phyloP scores from a whole-genome alignment of 2,113 vertebrate genomes.

The Xenopus laevis region DNA sequence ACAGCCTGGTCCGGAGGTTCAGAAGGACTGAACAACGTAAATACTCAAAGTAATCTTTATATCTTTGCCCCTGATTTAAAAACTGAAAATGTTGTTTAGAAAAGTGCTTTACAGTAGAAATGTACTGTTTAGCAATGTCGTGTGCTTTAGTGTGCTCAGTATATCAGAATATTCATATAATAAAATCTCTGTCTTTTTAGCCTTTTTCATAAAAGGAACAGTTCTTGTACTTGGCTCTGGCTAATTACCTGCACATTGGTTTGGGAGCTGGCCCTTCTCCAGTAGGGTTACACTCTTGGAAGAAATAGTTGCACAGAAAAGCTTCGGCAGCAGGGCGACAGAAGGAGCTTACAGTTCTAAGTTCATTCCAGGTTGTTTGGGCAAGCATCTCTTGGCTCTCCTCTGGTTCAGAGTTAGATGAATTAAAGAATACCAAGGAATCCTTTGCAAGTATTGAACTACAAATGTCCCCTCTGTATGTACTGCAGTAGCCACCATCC shows the following conservation, averaged over 20 bases:
- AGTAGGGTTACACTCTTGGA: constrained; percentile 84
- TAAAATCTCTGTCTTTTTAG: too few species aligned
- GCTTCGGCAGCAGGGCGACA: constrained; percentile 79
- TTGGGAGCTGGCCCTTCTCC: constrained; percentile 78
- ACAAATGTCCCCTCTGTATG: constrained; percentile 86
- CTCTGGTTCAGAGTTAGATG: constrained; percentile 80
- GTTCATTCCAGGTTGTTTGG: constrained; percentile 75
- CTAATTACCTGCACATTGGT: constrained; percentile 87
- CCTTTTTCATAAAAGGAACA: too few species aligned
- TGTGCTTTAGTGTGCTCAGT: too few species aligned
- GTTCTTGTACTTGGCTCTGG: background rate
- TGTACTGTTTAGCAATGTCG: too few species aligned
- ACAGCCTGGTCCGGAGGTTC: too few species aligned
- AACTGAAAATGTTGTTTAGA: too few species aligned
- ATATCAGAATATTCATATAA: too few species aligned
- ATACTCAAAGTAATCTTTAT: too few species aligned
- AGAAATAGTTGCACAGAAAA: constrained; percentile 83
- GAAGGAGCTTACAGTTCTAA: constrained; percentile 72
- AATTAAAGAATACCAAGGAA: constrained; percentile 88
- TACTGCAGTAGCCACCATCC: constrained; percentile 81
- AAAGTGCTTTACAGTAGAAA: too few species aligned
- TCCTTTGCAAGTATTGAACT: constrained; percentile 65
- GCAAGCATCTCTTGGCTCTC: constrained; percentile 84
- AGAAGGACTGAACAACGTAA: too few species aligned
- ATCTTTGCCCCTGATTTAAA: too few species aligned